A percentile compares a stretch with the other conserved stretches of the same genome.
Conservation (phyloP, 2,888 invertebrate genomes). For the Hanleya hanleyi region DNA sequence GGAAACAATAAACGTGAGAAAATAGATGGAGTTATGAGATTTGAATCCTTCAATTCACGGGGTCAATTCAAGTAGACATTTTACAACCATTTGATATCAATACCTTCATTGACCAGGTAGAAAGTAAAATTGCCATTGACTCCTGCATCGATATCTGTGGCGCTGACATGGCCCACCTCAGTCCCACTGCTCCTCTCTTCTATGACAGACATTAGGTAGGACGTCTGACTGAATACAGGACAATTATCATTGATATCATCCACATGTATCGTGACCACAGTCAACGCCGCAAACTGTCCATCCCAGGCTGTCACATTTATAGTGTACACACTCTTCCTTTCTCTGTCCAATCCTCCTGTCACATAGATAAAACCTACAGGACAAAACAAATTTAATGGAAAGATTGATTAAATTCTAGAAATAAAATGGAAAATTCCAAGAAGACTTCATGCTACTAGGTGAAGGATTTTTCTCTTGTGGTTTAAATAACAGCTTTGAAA, state of each 20-base stretch:
- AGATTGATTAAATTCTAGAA: too few species aligned
- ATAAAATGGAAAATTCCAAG: too few species aligned
- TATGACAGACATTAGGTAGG: not conserved
- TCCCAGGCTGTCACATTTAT: constrained; percentile 26
- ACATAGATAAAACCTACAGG: not conserved
- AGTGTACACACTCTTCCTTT: constrained; percentile 17
- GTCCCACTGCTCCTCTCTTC: not conserved
- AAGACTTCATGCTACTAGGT: too few species aligned
- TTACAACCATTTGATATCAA: too few species aligned
- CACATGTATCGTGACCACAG: not conserved
- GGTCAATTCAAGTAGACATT: too few species aligned
- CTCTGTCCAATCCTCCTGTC: constrained; percentile 33
- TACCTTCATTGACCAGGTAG: not conserved
- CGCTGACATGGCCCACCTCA: not conserved
- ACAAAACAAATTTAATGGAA: too few species aligned
- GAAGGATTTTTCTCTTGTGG: too few species aligned
- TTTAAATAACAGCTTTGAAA: too few species aligned
- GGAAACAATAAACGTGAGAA: too few species aligned
- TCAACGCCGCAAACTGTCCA: not conserved
- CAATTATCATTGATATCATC: constrained; percentile 40
- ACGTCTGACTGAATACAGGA: constrained; percentile 21
- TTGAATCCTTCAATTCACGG: too few species aligned
- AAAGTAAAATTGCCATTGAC: not conserved
- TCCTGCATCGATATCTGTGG: not conserved
- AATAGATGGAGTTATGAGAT: too few species aligned